Evolutionary conservation across 2,888 invertebrate species (phyloP), one percentile per base, ranked within the genome.

Genomic region (Seira ritae): DNA sequence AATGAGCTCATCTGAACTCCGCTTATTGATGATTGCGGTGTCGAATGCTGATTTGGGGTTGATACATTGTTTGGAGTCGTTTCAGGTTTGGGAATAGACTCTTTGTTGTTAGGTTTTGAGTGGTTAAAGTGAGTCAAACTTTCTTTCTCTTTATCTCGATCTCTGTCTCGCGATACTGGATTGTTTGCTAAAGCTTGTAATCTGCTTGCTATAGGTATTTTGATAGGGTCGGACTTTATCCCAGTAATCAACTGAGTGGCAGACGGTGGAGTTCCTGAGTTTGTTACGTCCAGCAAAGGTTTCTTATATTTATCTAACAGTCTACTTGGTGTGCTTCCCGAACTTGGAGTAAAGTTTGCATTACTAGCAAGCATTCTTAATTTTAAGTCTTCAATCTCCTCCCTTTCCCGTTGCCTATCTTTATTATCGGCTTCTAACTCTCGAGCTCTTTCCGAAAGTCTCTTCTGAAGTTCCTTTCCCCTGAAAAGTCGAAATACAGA

Each of bases 391-490:
- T 95, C 95, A 86, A 98, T 92, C 92, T 98, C 97, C 89, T 95
- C 95, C 90, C 94, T 94, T 91, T 99, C 99, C 89, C 94, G 95
- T 89, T 94, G 94, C 17, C 98, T 92, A 92, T 99, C 99, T 89
- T 96, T 94, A 68, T 94, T 95, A 91, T 99, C 99, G 6, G 94
- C 92, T 91, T 98, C 97, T 3, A 97, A 96, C 92, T 99, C 99
- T 88, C 96, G 94, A 87, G 98, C 97, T 87, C 98, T 93, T 90
- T 97, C 97, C 46, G 96, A 95, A 79, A 98, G 92, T n/a, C 98
- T 93, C 85, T 96, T 94, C 90, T 96, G 95, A 87, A 99, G 92
- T 91, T 97, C 97, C 90, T 96, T 95, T 78, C 96, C 96, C 90
- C 94, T 94, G 60, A 22, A 78, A 80, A 62, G 65, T 37, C 10